phyloP scores from a whole-genome alignment of 2,888 invertebrate species.

The Dasypolia templi region DNA sequence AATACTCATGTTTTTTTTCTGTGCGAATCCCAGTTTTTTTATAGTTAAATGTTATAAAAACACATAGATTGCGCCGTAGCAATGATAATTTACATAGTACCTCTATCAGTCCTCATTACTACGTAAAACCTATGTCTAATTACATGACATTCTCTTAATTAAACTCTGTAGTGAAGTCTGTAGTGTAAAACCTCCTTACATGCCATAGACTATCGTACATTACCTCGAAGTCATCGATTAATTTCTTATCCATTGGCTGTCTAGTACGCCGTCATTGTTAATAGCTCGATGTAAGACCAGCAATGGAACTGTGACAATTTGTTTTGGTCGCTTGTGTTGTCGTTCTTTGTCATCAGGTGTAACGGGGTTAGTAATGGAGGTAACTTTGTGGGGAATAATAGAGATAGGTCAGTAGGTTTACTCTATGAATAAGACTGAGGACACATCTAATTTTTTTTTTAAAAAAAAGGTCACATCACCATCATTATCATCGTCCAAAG shows the following conservation, averaged over 20 bases:
- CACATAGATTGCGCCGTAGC: slow-evolving; percentile 31
- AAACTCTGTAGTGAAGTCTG: slow-evolving; percentile 51
- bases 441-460: no score
- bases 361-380: slow-evolving; percentile 47
- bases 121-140: slow-evolving; percentile 67
- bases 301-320: not conserved
- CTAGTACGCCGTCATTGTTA: not conserved
- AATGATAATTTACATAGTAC: slow-evolving; percentile 49
- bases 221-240: not conserved
- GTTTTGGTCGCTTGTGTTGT: not conserved
- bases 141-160: slow-evolving; percentile 66
- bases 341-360: slow-evolving; percentile 45
- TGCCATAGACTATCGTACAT: not conserved
- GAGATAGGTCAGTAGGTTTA: slow-evolving; percentile 28
- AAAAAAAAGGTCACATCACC: not conserved
- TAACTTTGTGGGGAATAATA: slow-evolving; percentile 26
- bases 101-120: slow-evolving; percentile 62
- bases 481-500: not conserved
- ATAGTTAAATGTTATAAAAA: slow-evolving; percentile 17
- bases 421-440: not conserved
- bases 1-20: not conserved
- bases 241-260: slow-evolving; percentile 2
- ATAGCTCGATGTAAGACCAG: slow-evolving; percentile 2
- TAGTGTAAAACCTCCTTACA: slow-evolving; percentile 38
- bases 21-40: slow-evolving; percentile 12